Evolutionary conservation across 2,113 vertebrate species (phyloP).

Genomic region (Solenodon paradoxus): DNA sequence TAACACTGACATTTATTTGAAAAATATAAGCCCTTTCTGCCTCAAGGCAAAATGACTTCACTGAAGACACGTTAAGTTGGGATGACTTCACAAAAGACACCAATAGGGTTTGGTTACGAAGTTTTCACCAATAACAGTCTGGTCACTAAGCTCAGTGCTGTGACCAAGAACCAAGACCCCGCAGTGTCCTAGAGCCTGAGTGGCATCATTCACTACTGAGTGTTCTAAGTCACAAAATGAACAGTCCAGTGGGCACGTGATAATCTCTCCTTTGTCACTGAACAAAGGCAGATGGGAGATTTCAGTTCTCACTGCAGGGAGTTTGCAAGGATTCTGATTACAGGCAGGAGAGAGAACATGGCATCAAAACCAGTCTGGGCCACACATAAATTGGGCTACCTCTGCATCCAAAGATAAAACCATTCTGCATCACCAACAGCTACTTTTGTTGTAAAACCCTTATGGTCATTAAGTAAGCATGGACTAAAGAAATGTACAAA

Average conservation of each 20-base stretch:
- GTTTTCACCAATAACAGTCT: background rate
- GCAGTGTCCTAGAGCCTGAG: background rate
- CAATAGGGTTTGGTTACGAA: background rate
- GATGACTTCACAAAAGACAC: conserved; percentile 4
- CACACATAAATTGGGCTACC: conserved; percentile 7
- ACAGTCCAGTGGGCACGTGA: conserved; percentile 70
- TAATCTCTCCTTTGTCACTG: conserved; percentile 71
- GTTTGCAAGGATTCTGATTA: conserved; percentile 66
- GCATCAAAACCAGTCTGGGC: conserved; percentile 44
- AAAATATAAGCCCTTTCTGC: background rate
- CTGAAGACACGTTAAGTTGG: background rate
- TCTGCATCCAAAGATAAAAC: conserved; percentile 55
- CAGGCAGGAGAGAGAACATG: conserved; percentile 23
- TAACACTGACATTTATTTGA: no score
- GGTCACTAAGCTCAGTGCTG: background rate
- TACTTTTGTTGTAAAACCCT: conserved; percentile 49
- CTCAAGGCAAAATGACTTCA: background rate
- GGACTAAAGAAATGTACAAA: conserved; percentile 14
- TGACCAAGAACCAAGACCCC: background rate
- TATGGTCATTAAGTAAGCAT: conserved; percentile 44
- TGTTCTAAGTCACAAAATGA: conserved; percentile 62
- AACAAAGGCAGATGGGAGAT: conserved; percentile 74
- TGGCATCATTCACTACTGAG: conserved; percentile 35
- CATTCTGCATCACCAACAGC: background rate
- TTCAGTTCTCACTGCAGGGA: conserved; percentile 48